Evolutionary conservation across 2,797 vertebrate genomes (phyloP), one percentile per base, ranked within the genome.

Genomic region (Helarctos malayanus): DNA sequence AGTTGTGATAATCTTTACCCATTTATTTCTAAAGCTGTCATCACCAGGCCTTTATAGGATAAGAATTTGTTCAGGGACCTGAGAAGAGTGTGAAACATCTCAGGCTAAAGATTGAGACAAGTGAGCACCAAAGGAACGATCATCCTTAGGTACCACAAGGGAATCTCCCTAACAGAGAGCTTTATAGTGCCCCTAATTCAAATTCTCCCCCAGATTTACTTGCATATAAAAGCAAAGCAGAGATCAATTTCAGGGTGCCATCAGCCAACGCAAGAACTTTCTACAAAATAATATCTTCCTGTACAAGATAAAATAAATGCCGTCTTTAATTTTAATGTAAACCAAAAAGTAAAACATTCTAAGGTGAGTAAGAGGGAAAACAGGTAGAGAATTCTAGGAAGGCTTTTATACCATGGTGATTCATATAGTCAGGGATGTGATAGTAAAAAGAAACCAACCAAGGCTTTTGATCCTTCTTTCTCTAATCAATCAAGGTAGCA

Each of bases 21-120:
- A 75, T 75, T 94, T 92, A 95, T 96, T 82, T 95, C 90, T 94
- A 95, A 97, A 94, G 86, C 82, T 96, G 81, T 96, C 85, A 96
- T 94, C 94, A 92, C 87, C 16, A 49, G 38, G 27, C 2, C 57
- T 93, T 96, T 49, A 95, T 32, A 95, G 85, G 88, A 86, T 94
- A 78, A 95, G 78, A 92, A 91, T 97, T 89, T 87, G 45, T 61
- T 86, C 71, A 23, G 15, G 41, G 23, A 82, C 41, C 92, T 80
- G 56, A 95, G 68, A 90, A 82, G 56, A 93, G 49, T n/a, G 11
- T 84, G 83, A 96, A 88, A 92, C 15, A 75, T 79, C 82, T 89
- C 65, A 61, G 41, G 82, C 41, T 82, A 57, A 57, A 84, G 80
- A 89, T 7, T 78, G 57, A 97, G 57, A 80, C 5, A 32, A 32